Percentiles rank a stretch among this genome's conserved stretches.
These are phyloP conservation scores for Hylia prasina DNA, from an alignment of 2,113 vertebrate species.

Conservation along the genomic window DNA sequence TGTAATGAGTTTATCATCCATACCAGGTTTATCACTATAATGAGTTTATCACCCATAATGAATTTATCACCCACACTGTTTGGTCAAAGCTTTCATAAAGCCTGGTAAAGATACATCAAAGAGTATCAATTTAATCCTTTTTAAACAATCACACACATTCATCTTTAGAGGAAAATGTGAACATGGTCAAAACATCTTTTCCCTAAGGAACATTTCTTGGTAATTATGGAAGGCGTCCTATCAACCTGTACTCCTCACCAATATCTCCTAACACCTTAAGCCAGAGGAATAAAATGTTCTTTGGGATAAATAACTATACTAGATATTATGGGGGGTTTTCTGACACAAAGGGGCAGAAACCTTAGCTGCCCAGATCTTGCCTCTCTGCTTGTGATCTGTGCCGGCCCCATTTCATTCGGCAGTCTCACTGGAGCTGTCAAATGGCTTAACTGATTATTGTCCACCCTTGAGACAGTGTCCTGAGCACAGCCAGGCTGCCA, in stretches of 20 bases:
- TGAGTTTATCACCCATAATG: constrained; percentile 40
- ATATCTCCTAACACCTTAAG: not conserved
- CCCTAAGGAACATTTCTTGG: not conserved
- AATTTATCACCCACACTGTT: constrained; percentile 44
- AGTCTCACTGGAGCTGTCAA: not conserved
- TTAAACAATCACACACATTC: constrained; percentile 31
- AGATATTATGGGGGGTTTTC: not conserved
- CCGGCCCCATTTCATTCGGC: not conserved
- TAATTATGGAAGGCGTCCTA: not conserved
- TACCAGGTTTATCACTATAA: constrained; percentile 41
- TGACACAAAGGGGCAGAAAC: not conserved
- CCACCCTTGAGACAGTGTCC: not conserved
- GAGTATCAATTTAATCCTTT: constrained; percentile 44
- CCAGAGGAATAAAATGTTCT: not conserved
- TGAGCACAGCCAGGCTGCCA: not conserved
- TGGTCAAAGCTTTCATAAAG: constrained; percentile 54
- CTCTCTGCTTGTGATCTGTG: not conserved
- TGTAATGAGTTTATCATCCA: constrained; percentile 38
- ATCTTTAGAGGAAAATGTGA: not conserved
- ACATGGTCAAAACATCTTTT: not conserved
- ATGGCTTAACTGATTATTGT: not conserved
- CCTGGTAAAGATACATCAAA: constrained; percentile 16
- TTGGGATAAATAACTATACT: not conserved
- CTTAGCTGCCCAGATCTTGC: not conserved
- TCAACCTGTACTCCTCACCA: not conserved